phyloP scores from a whole-genome alignment of 2,797 vertebrate species.

The Paedocypris micromegethes region DNA sequence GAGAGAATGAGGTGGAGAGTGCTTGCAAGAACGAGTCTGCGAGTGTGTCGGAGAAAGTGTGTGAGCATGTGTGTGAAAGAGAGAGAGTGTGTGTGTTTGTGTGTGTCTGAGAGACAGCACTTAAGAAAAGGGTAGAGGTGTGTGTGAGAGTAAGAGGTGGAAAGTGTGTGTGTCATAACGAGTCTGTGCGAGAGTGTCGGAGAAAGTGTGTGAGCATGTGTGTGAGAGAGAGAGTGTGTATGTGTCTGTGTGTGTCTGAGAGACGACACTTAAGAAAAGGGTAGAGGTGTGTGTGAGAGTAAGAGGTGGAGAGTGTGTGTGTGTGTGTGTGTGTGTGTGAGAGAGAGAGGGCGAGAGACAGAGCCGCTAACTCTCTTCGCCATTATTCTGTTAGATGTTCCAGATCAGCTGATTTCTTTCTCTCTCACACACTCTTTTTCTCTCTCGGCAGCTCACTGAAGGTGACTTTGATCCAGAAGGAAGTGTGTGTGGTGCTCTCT shows the following conservation, averaged over 20 bases:
- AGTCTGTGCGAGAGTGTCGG: too few species aligned
- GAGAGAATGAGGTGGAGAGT: too few species aligned
- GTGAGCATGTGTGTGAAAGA: too few species aligned
- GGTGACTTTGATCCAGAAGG: constrained; percentile 28
- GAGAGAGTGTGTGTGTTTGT: too few species aligned
- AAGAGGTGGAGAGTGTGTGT: background rate
- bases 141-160: too few species aligned
- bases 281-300: too few species aligned
- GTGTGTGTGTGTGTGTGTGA: constrained; percentile 2
- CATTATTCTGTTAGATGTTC: constrained; percentile 1
- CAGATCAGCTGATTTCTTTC: constrained; percentile 11
- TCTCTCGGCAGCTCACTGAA: constrained; percentile 7
- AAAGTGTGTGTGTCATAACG: too few species aligned
- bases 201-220: background rate
- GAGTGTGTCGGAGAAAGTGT: too few species aligned
- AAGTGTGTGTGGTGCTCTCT: constrained; percentile 12
- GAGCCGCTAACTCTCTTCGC: background rate
- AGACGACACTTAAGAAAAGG: too few species aligned
- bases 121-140: too few species aligned
- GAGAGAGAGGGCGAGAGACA: background rate
- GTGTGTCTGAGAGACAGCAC: too few species aligned
- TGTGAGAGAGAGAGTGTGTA: constrained; percentile 4
- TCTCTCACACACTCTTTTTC: background rate
- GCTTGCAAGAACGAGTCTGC: too few species aligned
- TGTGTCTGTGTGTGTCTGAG: constrained; percentile 1